These are phyloP conservation scores for Pyrrhia umbra DNA, from an alignment of 2,888 invertebrate genomes.

Conservation along the genomic window DNA sequence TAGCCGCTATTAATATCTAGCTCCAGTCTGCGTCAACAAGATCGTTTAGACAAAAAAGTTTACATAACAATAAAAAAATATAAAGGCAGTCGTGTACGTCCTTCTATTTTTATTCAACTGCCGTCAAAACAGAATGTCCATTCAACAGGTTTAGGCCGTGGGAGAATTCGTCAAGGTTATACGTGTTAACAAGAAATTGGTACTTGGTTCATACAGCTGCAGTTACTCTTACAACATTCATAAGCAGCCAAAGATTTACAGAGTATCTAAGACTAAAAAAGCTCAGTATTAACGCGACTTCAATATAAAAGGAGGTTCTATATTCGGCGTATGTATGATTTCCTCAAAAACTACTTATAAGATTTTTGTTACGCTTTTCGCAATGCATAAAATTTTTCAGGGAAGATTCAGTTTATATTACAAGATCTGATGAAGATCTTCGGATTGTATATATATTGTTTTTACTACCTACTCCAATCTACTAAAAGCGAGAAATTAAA, in stretches of 20 bases:
- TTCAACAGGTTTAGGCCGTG: slow-evolving; percentile 55
- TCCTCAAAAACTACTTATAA: too few relatives aligned
- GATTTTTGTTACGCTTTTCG: too few relatives aligned
- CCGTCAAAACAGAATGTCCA: slow-evolving; percentile 50
- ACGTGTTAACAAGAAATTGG: slow-evolving; percentile 51
- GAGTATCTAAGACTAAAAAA: not conserved
- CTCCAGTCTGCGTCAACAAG: not conserved
- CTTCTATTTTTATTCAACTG: slow-evolving; percentile 48
- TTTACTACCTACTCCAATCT: too few relatives aligned
- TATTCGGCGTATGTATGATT: too few relatives aligned
- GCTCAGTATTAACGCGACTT: too few relatives aligned
- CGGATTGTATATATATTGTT: too few relatives aligned
- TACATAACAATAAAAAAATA: slow-evolving; percentile 5
- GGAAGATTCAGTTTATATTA: too few relatives aligned
- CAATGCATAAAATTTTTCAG: too few relatives aligned
- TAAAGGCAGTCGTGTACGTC: slow-evolving; percentile 41
- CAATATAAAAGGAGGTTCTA: too few relatives aligned
- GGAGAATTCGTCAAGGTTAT: slow-evolving; percentile 60
- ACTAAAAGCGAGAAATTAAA: too few relatives aligned
- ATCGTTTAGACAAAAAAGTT: not conserved
- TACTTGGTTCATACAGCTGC: slow-evolving; percentile 16
- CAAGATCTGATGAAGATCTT: too few relatives aligned
- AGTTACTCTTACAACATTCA: slow-evolving; percentile 26
- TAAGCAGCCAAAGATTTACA: not conserved
- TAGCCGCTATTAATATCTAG: too few relatives aligned